Evolutionary conservation across 1,140 invertebrate species (phyloP).

Genomic region (Druon quercuslanigerum): DNA sequence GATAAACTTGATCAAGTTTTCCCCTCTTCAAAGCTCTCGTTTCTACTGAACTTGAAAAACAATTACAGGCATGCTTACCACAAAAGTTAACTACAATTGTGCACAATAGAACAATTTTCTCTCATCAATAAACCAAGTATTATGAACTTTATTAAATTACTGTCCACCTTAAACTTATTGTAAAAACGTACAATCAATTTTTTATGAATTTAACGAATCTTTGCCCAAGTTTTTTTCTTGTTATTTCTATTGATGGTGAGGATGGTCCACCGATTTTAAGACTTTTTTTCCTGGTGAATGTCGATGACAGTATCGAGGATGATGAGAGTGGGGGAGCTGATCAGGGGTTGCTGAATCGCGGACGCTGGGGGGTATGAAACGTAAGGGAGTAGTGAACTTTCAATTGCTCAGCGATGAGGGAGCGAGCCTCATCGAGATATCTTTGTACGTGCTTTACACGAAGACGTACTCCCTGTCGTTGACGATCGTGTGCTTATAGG

Average conservation of each 20-base stretch:
- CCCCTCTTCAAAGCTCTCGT: not conserved
- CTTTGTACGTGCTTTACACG: conserved; percentile 53
- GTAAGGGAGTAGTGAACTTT: conserved; percentile 44
- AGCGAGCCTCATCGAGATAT: conserved; percentile 58
- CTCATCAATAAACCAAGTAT: too few species aligned
- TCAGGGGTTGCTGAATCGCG: conserved; percentile 47
- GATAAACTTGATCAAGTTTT: not conserved
- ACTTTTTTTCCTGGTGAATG: conserved; percentile 43
- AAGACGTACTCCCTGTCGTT: conserved; percentile 32
- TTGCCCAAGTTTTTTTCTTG: too few species aligned
- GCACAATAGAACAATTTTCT: too few species aligned
- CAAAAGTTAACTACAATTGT: not conserved
- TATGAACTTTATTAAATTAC: too few species aligned
- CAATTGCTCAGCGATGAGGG: conserved; percentile 60
- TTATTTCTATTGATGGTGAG: not conserved
- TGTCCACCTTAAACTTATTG: too few species aligned
- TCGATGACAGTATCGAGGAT: conserved; percentile 38
- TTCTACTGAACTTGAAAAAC: not conserved
- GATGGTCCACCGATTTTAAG: not conserved
- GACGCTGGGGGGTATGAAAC: conserved; percentile 28
- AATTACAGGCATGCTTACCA: not conserved
- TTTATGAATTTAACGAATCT: too few species aligned
- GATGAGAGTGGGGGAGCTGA: conserved; percentile 42
- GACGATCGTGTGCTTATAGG: conserved; percentile 30
- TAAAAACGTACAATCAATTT: too few species aligned